Evolutionary conservation across 2,888 invertebrate genomes (phyloP), one percentile per base, ranked within the genome.

Genomic region (Eupithecia dodoneata): DNA sequence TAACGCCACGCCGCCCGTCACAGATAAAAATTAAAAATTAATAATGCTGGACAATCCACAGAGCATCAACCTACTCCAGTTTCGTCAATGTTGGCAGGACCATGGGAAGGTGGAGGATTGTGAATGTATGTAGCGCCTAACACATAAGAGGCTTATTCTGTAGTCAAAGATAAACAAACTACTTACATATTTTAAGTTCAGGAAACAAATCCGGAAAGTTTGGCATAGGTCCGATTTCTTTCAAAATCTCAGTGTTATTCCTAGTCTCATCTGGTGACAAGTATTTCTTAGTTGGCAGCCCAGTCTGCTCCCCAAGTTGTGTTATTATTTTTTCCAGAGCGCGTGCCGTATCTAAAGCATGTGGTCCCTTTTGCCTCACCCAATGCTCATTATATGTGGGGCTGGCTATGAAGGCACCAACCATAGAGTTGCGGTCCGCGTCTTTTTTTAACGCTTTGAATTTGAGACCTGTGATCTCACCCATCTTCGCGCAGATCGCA

Each of bases 391-490:
- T 88, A 47, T 90, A 91, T 73, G 89, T 84, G 0, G 91, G 86
- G 41, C 90, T 90, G 7, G 92, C 91, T 9, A 94, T 84, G 77
- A 92, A 91, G 80, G 91, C 90, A 80, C 90, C 87, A 2, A 93
- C 89, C 4, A 94, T 76, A 0, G 90, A 86, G 73, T 89, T 89
- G 75, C 88, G 91, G 59, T 93, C 92, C 0, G 90, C 89, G 18
- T 88, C 85, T 41, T 84, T 85, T 80, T 91, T 92, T 18, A 94
- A 78, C 1, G 89, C 86, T 74, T 87, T 90, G 74, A 94, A 88
- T 79, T 92, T 87, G 0, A 94, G 84, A 3, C 91, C 91, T 0
- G 94, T 92, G 15, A 95, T 77, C 59, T 91, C 87, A 0, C 89
- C 79, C 88, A 94, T 92, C 77, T 89, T 93, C 2, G 87, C 85